These are phyloP conservation scores for Drosophila elegans DNA, from an alignment of 1,140 invertebrate genomes.

Conservation along the genomic window DNA sequence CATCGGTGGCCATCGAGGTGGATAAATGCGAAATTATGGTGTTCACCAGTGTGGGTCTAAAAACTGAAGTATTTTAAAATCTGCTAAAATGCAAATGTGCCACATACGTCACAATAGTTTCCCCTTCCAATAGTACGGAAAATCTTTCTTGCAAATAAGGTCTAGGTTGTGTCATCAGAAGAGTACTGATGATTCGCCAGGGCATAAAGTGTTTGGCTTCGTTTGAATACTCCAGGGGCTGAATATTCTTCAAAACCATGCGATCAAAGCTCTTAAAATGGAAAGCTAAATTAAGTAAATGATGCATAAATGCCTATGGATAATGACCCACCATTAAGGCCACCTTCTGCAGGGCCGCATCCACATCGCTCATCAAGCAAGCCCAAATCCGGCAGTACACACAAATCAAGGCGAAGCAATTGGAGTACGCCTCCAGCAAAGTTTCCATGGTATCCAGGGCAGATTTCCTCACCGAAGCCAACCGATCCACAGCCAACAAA, in stretches of 20 bases:
- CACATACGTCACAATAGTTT: constrained; percentile 57
- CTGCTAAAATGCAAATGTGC: background rate
- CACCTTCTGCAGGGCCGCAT: constrained; percentile 62
- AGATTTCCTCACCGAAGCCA: constrained; percentile 70
- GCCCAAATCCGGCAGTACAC: constrained; percentile 76
- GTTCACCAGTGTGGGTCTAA: constrained; percentile 60
- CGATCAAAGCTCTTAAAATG: constrained; percentile 69
- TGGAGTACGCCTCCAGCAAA: constrained; percentile 62
- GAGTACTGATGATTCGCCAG: constrained; percentile 76
- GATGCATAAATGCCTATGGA: accelerated
- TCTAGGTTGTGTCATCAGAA: constrained; percentile 62
- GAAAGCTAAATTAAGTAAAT: too few relatives aligned
- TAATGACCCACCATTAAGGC: constrained; percentile 56
- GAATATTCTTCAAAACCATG: constrained; percentile 61
- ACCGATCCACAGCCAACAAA: constrained; percentile 55
- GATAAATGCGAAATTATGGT: constrained; percentile 74
- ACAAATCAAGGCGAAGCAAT: constrained; percentile 71
- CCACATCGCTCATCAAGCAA: constrained; percentile 68
- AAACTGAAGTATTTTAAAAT: constrained; percentile 1
- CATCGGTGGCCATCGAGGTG: constrained; percentile 77
- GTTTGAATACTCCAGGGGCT: constrained; percentile 71
- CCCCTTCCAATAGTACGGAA: constrained; percentile 42
- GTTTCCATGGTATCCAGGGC: constrained; percentile 62
- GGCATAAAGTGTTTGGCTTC: constrained; percentile 75
- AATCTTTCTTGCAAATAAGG: constrained; percentile 69